phyloP scores from a whole-genome alignment of 2,797 vertebrate species.

The Macropodus opercularis region DNA sequence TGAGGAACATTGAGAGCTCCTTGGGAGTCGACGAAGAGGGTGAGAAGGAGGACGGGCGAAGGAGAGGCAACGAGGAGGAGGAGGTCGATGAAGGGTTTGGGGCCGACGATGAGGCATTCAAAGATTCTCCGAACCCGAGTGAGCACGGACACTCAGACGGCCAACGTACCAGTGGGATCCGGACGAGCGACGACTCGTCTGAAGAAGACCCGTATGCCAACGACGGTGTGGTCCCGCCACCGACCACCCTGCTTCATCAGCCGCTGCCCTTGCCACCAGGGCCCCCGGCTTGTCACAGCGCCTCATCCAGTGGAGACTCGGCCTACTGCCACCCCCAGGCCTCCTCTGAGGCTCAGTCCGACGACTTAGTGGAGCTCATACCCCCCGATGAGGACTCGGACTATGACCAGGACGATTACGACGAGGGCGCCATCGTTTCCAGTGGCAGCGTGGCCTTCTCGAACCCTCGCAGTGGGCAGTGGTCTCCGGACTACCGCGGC shows the following conservation, averaged over 20 bases:
- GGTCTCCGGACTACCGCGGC: constrained; percentile 91
- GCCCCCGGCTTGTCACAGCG: constrained; percentile 71
- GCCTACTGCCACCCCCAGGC: constrained; percentile 84
- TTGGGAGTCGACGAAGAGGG: constrained; percentile 74
- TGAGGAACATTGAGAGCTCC: constrained; percentile 92
- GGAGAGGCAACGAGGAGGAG: constrained; percentile 80
- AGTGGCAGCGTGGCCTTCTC: constrained; percentile 91
- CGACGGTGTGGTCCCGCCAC: constrained; percentile 84
- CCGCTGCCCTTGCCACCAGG: constrained; percentile 60
- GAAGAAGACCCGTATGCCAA: constrained; percentile 98
- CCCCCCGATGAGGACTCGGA: constrained; percentile 91
- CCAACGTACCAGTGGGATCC: constrained; percentile 95
- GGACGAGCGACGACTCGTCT: constrained; percentile 97
- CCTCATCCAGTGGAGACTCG: constrained; percentile 82
- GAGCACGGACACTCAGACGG: constrained; percentile 94
- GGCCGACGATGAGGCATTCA: constrained; percentile 93
- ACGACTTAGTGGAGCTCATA: constrained; percentile 83
- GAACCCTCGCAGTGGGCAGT: constrained; percentile 87
- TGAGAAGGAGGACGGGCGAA: constrained; percentile 40
- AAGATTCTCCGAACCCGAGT: constrained; percentile 96
- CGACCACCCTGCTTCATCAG: constrained; percentile 69
- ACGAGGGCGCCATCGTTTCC: constrained; percentile 89
- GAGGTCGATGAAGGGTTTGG: constrained; percentile 97
- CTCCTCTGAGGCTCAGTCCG: constrained; percentile 72
- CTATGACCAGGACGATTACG: constrained; percentile 91